Evolutionary conservation across 2,888 invertebrate genomes (phyloP).

Genomic region (Balanococcus diminutus): DNA sequence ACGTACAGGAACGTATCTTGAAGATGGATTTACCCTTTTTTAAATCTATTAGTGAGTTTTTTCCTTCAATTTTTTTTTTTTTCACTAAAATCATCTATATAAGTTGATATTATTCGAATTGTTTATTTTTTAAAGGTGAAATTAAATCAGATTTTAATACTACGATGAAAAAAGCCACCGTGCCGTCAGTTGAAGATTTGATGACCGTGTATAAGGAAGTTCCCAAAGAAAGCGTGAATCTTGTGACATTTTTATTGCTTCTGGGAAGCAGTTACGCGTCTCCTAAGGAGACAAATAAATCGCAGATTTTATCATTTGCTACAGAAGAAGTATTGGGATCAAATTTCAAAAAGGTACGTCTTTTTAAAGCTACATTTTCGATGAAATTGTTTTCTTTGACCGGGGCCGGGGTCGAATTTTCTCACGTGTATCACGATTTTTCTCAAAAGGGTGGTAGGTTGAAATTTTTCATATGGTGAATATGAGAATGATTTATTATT

Average conservation of each 20-base stretch:
- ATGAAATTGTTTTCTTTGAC: too few relatives aligned
- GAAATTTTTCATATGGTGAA: too few relatives aligned
- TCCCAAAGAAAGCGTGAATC: constrained; percentile 25
- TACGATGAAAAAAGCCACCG: background rate
- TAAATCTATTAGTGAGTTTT: constrained; percentile 24
- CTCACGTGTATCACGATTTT: too few relatives aligned
- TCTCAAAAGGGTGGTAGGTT: too few relatives aligned
- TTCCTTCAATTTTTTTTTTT: constrained; percentile 8
- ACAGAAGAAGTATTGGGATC: constrained; percentile 19
- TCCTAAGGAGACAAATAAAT: background rate
- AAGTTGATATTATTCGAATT: background rate
- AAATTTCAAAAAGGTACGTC: constrained; percentile 32
- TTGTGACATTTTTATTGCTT: constrained; percentile 32
- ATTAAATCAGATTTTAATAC: background rate
- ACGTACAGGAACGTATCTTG: constrained; percentile 8
- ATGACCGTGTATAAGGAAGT: background rate
- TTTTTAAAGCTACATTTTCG: background rate
- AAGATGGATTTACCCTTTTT: constrained; percentile 47
- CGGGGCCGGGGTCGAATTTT: too few relatives aligned
- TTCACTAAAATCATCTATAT: background rate
- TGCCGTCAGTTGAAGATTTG: constrained; percentile 42
- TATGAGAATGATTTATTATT: too few relatives aligned
- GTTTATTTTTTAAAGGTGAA: background rate
- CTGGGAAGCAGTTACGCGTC: background rate
- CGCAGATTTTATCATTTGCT: constrained; percentile 18